Conservation (phyloP, 1,140 invertebrate species). For the Bombus superbus region DNA sequence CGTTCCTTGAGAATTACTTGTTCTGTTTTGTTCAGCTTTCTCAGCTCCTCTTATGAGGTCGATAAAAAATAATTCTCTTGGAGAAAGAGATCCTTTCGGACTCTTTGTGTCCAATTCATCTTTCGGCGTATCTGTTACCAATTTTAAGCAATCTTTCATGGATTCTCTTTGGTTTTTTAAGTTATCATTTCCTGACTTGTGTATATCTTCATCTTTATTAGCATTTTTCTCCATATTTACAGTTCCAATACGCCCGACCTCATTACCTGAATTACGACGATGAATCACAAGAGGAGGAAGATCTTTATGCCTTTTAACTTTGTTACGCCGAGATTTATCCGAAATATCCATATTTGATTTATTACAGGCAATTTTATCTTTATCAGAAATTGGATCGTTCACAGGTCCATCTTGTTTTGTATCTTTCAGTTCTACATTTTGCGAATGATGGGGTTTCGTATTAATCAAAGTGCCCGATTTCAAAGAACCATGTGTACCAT, state of each 20-base stretch:
- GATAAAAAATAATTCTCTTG: slow-evolving; percentile 79
- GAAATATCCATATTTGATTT: not conserved
- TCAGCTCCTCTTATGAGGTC: slow-evolving; percentile 77
- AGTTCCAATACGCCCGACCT: slow-evolving; percentile 40
- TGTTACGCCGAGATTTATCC: not conserved
- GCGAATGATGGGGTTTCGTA: not conserved
- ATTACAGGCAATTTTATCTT: not conserved
- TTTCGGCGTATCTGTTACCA: slow-evolving; percentile 59
- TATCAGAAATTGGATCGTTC: not conserved
- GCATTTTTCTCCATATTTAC: slow-evolving; percentile 25
- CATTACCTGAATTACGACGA: slow-evolving; percentile 44
- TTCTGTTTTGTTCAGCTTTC: slow-evolving; percentile 34
- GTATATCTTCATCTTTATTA: not conserved
- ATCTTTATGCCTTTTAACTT: slow-evolving; percentile 34
- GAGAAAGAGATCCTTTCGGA: slow-evolving; percentile 70
- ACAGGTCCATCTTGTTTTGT: not conserved
- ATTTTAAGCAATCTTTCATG: slow-evolving; percentile 65
- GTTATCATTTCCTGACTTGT: not conserved
- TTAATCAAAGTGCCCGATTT: not conserved
- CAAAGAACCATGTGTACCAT: slow-evolving; percentile 29
- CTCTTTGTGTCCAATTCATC: slow-evolving; percentile 24
- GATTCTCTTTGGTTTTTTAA: slow-evolving; percentile 39
- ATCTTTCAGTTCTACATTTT: not conserved
- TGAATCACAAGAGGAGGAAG: slow-evolving; percentile 66
- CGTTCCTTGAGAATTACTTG: not conserved